Base-by-base conservation (phyloP, 2,797 vertebrate species). In the Neostethus bicornis region DNA sequence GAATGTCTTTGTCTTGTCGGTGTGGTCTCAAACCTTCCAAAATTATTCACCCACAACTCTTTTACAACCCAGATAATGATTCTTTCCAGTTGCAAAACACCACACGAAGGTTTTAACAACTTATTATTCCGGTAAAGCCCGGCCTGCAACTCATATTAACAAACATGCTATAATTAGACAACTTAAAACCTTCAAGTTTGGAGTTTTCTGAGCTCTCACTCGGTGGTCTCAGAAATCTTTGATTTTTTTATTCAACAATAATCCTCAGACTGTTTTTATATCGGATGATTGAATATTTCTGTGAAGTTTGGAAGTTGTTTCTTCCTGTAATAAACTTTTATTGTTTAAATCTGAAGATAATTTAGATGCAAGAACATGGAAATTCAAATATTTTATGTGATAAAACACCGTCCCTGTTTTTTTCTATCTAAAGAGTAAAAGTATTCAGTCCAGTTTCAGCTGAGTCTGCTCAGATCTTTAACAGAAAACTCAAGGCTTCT, bases 11-110 rank as follows among this genome's bases (percentile, higher is more conserved):
- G 16, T 55, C 60, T 60, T 43, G 70, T 54, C 38, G 66, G 65
- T 81, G 67, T 51, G 50, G 66, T 70, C 79, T 81, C 57, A 65
- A 73, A 68, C 64, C 20, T 54, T 61, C 51, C 54, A 48, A 85
- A 75, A 85, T 81, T 38, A 82, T 77, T 60, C 81, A 45, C 68
- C 80, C 49, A 51, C 82, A 80, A 78, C 75, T 74, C 53, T 77
- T 84, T 88, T 87, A 90, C 75, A 61, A 63, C 69, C 67, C 66
- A 76, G 73, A 83, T 85, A 85, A 89, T 79, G 79, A 79, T 77
- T 75, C 67, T 64, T 77, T 85, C 68, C 61, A 65, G 69, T 81
- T 70, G 66, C 77, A 67, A 80, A 70, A 69, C 75, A 83, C 66
- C 78, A 82, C 77, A 70, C 55, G 42, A 56, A 50, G 58, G 56